Percentiles rank a stretch among this genome's conserved stretches.
Evolutionary conservation across 1,140 invertebrate genomes (phyloP).

Genomic region (Calephelis nemesis): DNA sequence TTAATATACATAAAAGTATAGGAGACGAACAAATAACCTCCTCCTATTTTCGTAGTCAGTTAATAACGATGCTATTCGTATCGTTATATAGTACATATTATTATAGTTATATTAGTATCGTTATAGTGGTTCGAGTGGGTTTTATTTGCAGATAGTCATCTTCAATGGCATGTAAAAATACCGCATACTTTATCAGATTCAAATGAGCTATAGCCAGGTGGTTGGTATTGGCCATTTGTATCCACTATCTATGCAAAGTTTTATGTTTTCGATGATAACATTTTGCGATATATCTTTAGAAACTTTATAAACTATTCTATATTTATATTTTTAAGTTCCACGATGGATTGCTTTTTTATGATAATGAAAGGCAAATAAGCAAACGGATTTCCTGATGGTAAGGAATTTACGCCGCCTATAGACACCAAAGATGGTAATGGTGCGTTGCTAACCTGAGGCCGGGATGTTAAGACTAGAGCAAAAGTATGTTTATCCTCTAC

Average conservation of each 20-base stretch:
- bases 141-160: constrained; percentile 14
- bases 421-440: too few relatives aligned
- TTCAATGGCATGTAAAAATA: constrained; percentile 15
- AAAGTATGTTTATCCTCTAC: too few relatives aligned
- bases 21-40: too few relatives aligned
- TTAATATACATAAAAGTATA: too few relatives aligned
- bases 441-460: too few relatives aligned
- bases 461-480: too few relatives aligned
- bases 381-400: too few relatives aligned
- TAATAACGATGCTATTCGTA: neutral
- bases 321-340: neutral
- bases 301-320: neutral
- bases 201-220: constrained; percentile 3
- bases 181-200: constrained; percentile 12
- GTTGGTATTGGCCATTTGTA: constrained; percentile 2
- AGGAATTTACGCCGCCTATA: too few relatives aligned
- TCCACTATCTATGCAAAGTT: neutral
- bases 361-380: too few relatives aligned
- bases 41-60: too few relatives aligned
- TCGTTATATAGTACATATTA: too few relatives aligned
- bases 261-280: neutral
- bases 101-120: neutral
- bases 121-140: neutral
- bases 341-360: too few relatives aligned
- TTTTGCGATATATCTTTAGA: neutral